Base-by-base conservation (phyloP, 2,113 vertebrate species). In the Rhynchomys soricoides region DNA sequence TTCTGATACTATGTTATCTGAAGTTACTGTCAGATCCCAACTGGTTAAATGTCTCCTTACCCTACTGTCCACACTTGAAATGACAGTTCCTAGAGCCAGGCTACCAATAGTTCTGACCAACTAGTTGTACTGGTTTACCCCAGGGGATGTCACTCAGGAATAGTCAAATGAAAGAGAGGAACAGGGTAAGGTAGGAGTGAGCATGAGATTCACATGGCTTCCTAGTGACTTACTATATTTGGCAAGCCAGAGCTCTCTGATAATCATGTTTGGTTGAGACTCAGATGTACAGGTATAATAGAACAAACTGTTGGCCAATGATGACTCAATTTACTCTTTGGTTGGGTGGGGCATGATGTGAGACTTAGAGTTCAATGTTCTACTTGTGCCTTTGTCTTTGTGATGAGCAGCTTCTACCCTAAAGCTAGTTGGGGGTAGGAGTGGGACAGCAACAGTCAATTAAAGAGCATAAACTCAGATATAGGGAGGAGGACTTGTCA, bases 341-440 rank as follows among this genome's bases (percentile, higher is more conserved):
- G 37, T 64, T 92, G 16, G 29, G 43, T 15, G 9, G 48, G 19
- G 29, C 40, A 2, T 1, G 0, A 0, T 2, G 2, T 37, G 1
- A 48, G 64, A n/a, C n/a, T 91, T 7, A 88, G 85, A 82, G 77
- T 59, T 48, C 21, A 83, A 66, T 17, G 2, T 45, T 70, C 2
- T 88, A 16, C 34, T 37, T 16, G 73, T 26, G 55, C 7, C 45
- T 64, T 95, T 43, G 22, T 57, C 40, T 88, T 79, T 55, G 62
- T 78, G 24, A n/a, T 59, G 29, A 75, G 4, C 15, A 62, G 48
- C 4, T 8, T 10, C 31, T 43, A 68, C 66, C 37, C 43, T 70
- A 62, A 83, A 66, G n/a, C 81, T 88, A 31, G n/a, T 4, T 31
- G 11, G 64, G 37, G 57, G 24, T 40, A 31, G 26, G 64, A 66